Percentiles rank a stretch among this genome's conserved stretches.
Conservation (phyloP, 1,140 invertebrate genomes). For the Xylocopa sonorina region DNA sequence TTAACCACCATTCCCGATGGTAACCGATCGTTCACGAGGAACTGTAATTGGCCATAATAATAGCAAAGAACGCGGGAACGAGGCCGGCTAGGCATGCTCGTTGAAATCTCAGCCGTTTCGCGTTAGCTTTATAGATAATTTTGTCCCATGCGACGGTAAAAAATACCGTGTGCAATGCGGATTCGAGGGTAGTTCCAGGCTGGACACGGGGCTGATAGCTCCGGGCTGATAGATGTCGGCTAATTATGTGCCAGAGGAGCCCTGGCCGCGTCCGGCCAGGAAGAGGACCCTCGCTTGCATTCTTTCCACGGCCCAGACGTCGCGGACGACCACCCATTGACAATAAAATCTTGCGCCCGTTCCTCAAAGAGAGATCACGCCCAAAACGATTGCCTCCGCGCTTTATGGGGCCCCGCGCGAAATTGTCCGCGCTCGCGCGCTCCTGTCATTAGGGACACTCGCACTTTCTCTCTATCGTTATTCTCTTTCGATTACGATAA, state of each 20-base stretch:
- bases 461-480: too few species aligned
- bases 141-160: slow-evolving; percentile 49
- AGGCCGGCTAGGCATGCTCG: neutral
- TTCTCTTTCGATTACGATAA: too few species aligned
- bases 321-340: slow-evolving; percentile 63
- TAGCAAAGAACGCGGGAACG: neutral
- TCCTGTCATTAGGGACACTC: too few species aligned
- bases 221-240: slow-evolving; percentile 82
- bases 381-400: neutral
- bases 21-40: neutral
- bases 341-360: slow-evolving; percentile 56
- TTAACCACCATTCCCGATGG: neutral
- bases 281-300: slow-evolving; percentile 67
- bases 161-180: slow-evolving; percentile 57
- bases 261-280: slow-evolving; percentile 71
- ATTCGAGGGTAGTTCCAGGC: slow-evolving; percentile 72
- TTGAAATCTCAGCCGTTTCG: neutral
- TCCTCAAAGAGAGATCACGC: neutral
- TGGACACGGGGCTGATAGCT: slow-evolving; percentile 79
- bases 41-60: slow-evolving; percentile 27
- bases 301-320: slow-evolving; percentile 39
- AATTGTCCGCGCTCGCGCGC: too few species aligned
- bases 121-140: slow-evolving; percentile 44
- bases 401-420: neutral
- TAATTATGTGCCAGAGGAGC: slow-evolving; percentile 81